Percentiles rank a stretch among this genome's conserved stretches.
These are phyloP conservation scores for Ditula angustiorana DNA, from an alignment of 2,888 invertebrate genomes.

Conservation along the genomic window DNA sequence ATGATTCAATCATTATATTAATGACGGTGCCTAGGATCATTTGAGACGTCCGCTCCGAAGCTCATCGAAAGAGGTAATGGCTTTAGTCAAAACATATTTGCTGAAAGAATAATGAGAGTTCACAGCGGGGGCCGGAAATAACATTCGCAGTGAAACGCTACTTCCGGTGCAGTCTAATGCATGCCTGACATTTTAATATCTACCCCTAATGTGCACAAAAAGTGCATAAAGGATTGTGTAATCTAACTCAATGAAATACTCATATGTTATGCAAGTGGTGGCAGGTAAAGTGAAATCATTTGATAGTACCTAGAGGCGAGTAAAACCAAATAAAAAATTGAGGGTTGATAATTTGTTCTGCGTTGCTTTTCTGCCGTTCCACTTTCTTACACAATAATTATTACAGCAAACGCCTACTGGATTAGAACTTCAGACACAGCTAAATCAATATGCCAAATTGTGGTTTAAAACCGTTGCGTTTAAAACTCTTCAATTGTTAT, in stretches of 20 bases:
- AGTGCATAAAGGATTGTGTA: constrained; percentile 44
- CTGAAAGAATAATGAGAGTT: constrained; percentile 80
- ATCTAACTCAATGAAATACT: constrained; percentile 35
- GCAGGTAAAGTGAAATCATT: constrained; percentile 24
- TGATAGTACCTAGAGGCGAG: background rate
- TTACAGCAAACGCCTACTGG: too few relatives aligned
- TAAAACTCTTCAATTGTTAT: background rate
- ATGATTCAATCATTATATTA: constrained; percentile 67
- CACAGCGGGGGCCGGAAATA: constrained; percentile 72
- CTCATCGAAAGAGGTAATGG: constrained; percentile 63
- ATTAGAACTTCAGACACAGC: too few relatives aligned
- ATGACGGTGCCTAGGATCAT: constrained; percentile 56
- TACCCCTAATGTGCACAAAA: constrained; percentile 43
- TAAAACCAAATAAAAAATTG: too few relatives aligned
- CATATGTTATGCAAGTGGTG: constrained; percentile 35
- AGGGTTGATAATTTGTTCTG: too few relatives aligned
- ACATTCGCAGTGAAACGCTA: constrained; percentile 75
- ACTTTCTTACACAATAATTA: too few relatives aligned
- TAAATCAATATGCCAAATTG: background rate
- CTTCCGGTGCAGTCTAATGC: constrained; percentile 67
- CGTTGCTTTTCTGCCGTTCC: too few relatives aligned
- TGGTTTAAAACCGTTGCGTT: background rate
- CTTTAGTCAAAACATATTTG: constrained; percentile 82
- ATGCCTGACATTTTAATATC: constrained; percentile 48
- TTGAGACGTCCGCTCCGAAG: constrained; percentile 56